Base-by-base conservation (phyloP, 2,888 invertebrate species). In the Drosophila quasianomalipes region DNA sequence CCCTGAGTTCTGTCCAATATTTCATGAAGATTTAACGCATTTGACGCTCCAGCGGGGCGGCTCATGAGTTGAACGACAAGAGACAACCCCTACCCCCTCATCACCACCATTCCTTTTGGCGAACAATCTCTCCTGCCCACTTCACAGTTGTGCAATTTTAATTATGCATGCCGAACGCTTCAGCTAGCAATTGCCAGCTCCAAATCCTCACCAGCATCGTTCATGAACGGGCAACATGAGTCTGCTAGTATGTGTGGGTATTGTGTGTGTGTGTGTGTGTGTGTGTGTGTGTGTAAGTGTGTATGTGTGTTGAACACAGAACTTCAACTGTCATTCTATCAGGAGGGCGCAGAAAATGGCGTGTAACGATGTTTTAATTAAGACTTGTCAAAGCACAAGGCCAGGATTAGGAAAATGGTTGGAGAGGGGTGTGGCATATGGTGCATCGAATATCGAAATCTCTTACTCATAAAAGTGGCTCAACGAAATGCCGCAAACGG, bases 311-410 rank as follows among this genome's bases (percentile, higher is more conserved):
- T 51, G n/a, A 26, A 35, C 22, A 39, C 59, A 53, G 58, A 72
- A 76, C 81, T 80, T 76, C 79, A 79, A 79, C 80, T 80, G 81
- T 80, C 76, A 79, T 79, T 63, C 61, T 58, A 70, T 69, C 63
- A 76, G 61, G 64, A 70, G 69, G 57, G 65, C 77, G 65, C 58
- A 67, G 71, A 80, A 89, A 85, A 83, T 67, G 75, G 76, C 89
- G 58, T 64, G 89, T 89, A 85, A 85, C 79, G 87, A 76, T 86
- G 76, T 76, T 74, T 89, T 85, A 85, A 85, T 85, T 85, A 85
- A 81, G 82, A 62, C 47, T 55, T 70, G 61, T 63, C 87, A 76
- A 70, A 74, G 79, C 64, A 60, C 70, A 54, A 49, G 30, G 37
- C 16, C 26, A n/a, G 22, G 19, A 39, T 16, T 28, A 16, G 37